Evolutionary conservation across 2,888 invertebrate species (phyloP).

Genomic region (Thera britannica): DNA sequence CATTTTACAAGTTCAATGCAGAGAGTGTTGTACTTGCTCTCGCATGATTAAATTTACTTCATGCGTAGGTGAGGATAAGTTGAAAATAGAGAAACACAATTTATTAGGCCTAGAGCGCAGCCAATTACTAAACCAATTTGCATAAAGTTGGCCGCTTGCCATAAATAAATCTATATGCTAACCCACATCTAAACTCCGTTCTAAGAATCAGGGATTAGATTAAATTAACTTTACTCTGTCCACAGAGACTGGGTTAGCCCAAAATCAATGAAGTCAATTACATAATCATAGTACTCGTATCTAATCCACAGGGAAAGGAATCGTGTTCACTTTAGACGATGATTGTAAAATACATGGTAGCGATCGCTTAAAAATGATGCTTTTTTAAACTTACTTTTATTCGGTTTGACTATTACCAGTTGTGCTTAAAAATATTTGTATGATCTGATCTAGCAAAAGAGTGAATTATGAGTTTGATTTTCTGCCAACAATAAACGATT

Average conservation of each 20-base stretch:
- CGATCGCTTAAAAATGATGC: too few species aligned
- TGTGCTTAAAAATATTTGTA: too few species aligned
- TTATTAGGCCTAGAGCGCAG: conserved; percentile 15
- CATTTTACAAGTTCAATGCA: background rate
- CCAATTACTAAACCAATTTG: conserved; percentile 23
- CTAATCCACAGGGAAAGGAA: too few species aligned
- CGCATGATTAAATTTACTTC: conserved; percentile 3
- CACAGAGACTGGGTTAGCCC: conserved; percentile 1
- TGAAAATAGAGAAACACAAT: conserved; percentile 14
- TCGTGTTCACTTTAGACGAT: too few species aligned
- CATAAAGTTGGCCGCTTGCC: conserved; percentile 11
- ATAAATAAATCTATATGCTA: conserved; percentile 12
- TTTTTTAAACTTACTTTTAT: too few species aligned
- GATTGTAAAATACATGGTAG: too few species aligned
- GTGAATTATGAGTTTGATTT: too few species aligned
- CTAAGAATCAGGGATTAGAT: conserved; percentile 13
- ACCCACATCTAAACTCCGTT: conserved; percentile 11
- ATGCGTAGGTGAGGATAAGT: conserved; percentile 10
- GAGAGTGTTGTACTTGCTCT: background rate
- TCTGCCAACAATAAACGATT: too few species aligned
- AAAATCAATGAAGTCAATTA: background rate
- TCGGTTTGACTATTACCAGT: too few species aligned
- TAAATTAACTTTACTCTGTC: conserved; percentile 5
- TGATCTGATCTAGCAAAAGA: too few species aligned
- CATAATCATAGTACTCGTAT: background rate